Evolutionary conservation across 2,113 vertebrate genomes (phyloP).

Genomic region (Centropus unirufus): DNA sequence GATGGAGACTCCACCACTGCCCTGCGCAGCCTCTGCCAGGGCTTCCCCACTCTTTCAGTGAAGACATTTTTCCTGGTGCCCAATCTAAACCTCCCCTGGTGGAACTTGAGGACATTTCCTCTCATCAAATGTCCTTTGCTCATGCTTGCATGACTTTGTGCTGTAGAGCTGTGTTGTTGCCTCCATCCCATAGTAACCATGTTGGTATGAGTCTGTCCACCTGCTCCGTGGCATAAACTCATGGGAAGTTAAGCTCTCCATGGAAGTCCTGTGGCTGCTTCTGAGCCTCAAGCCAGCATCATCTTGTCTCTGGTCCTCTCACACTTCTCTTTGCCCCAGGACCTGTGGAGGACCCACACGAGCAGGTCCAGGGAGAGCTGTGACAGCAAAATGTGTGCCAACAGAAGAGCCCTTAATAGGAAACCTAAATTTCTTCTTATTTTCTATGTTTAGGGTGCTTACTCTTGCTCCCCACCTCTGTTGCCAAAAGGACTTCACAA

Average conservation of each 20-base stretch:
- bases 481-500: not conserved
- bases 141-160: not conserved
- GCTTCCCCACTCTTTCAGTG: no score
- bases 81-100: no score
- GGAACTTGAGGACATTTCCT: no score
- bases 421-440: not conserved
- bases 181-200: not conserved
- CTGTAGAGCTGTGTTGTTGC: not conserved
- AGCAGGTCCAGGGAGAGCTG: not conserved
- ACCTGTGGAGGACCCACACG: not conserved
- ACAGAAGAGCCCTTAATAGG: no score
- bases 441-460: not conserved
- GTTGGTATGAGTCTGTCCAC: not conserved
- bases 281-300: not conserved
- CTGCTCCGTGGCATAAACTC: fast-evolving
- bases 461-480: not conserved
- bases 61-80: no score
- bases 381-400: not conserved
- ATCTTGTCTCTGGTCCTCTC: not conserved
- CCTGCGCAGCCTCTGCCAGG: no score
- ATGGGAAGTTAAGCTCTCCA: not conserved
- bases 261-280: not conserved
- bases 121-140: not conserved
- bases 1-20: no score
- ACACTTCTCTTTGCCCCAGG: not conserved